Evolutionary conservation across 2,797 vertebrate species (phyloP).

Genomic region (Hozukius guyotensis): DNA sequence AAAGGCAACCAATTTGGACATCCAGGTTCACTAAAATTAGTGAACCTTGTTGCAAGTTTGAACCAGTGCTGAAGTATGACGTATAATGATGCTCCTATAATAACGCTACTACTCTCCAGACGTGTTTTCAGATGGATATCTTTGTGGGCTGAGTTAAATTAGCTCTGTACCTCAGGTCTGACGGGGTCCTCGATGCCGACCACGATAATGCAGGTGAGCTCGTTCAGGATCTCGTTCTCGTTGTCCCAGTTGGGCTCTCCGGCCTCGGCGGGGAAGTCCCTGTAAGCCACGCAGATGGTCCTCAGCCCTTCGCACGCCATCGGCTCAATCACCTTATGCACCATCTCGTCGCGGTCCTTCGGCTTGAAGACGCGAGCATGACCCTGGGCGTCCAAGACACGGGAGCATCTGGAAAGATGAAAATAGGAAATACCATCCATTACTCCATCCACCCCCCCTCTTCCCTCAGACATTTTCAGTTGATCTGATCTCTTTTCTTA

Average conservation of each 20-base stretch:
- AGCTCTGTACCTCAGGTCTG: conserved; percentile 88
- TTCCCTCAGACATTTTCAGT: background rate
- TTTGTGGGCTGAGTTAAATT: no score
- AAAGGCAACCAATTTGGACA: background rate
- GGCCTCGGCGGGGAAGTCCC: conserved; percentile 85
- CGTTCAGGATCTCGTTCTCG: conserved; percentile 89
- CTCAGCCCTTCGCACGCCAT: conserved; percentile 96
- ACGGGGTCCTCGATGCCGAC: conserved; percentile 98
- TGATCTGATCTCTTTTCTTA: conserved; percentile 54
- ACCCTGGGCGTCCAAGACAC: conserved; percentile 88
- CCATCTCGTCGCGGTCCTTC: conserved; percentile 95
- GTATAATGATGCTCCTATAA: background rate
- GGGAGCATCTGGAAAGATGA: conserved; percentile 85
- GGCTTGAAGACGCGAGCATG: conserved; percentile 85
- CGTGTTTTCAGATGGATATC: background rate
- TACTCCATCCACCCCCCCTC: background rate
- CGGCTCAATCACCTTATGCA: conserved; percentile 94
- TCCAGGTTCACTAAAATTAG: background rate
- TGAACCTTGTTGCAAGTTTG: background rate
- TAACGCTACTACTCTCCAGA: background rate
- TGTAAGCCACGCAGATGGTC: conserved; percentile 94
- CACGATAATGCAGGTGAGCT: conserved; percentile 92
- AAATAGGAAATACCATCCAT: background rate
- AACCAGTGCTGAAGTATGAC: background rate
- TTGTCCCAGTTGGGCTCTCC: conserved; percentile 92